Conservation (phyloP, 2,797 vertebrate species). For the Vespertilio murinus region DNA sequence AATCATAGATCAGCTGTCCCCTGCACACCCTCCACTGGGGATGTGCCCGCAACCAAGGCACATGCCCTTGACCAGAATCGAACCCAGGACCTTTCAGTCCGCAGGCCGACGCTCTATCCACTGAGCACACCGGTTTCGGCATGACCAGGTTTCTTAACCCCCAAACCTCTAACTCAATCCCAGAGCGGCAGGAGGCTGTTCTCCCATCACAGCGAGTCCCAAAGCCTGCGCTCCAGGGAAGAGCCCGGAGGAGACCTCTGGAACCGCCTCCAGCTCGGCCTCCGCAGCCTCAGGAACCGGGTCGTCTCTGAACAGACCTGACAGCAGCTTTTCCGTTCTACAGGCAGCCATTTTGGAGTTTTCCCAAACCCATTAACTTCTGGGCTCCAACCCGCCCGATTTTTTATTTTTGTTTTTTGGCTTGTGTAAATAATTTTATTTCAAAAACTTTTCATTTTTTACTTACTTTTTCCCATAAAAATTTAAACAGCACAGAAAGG, state of each 20-base stretch:
- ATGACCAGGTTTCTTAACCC: constrained; percentile 27
- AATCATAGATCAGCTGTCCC: too few species aligned
- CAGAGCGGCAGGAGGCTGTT: constrained; percentile 14
- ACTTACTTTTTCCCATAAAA: not conserved
- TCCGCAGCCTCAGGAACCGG: constrained; percentile 23
- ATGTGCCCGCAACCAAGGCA: too few species aligned
- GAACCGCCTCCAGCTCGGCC: not conserved
- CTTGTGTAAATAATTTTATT: constrained; percentile 11
- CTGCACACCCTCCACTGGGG: too few species aligned
- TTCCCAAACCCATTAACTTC: constrained; percentile 17
- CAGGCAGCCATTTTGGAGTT: not conserved
- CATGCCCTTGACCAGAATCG: too few species aligned
- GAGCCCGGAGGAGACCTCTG: not conserved
- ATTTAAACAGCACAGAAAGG: not conserved
- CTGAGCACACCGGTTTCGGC: too few species aligned
- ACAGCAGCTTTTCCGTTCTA: not conserved
- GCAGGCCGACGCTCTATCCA: too few species aligned
- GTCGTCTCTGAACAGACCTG: not conserved
- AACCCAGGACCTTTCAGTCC: too few species aligned
- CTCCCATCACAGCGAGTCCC: not conserved
- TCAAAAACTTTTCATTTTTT: constrained; percentile 13
- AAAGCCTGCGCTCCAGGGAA: constrained; percentile 47
- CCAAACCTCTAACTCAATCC: not conserved
- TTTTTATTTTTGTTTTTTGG: not conserved
- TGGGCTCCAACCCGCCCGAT: not conserved